Evolutionary conservation across 2,888 invertebrate species (phyloP), one percentile per base, ranked within the genome.

Genomic region (Meteorus colon): DNA sequence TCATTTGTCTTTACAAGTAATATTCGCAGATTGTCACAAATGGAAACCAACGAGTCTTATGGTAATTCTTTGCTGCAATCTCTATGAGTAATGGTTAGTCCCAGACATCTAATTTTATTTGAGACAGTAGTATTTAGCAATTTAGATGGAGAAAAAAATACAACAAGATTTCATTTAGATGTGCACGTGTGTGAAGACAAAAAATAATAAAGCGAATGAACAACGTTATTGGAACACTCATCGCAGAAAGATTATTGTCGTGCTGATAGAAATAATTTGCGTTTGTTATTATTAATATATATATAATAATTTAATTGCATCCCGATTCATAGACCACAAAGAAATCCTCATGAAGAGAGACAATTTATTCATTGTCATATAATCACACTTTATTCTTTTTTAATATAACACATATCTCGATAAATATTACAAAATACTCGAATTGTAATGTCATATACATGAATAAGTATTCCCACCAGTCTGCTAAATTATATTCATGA

Each of bases 61-160:
- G 27, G 37, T 70, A 60, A 24, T 41, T 60, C 70, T 70, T 27
- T 27, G 34, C 37, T 63, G 63, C 63, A 27, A 62, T 45, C 37
- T 45, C n/a, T 55, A 29, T 62, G 16, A 48, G 60, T 48, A 72
- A 72, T 45, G 72, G 72, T 72, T 72, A 72, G 63, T 72, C 72
- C 55, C 63, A 34, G 37, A 5, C 62, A 24, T 62, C n/a, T 71
- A 70, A 55, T 55, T 72, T 63, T 72, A 48, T 72, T 63, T n/a
- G 48, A 31, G 71, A 34, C 37, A 34, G 34, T 62, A 41, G 60
- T 72, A 31, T 41, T 63, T 72, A 72, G 41, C 37, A 62, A 55
- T 31, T 72, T 72, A 72, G 72, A 14, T 63, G 19, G 3, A 16
- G 12, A 63, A 24, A 59, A 45, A 29, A n/a, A 5, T 24, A 65